Percentiles rank a stretch among this genome's conserved stretches.
phyloP scores from a whole-genome alignment of 2,113 vertebrate species.

The Heterotis niloticus region DNA sequence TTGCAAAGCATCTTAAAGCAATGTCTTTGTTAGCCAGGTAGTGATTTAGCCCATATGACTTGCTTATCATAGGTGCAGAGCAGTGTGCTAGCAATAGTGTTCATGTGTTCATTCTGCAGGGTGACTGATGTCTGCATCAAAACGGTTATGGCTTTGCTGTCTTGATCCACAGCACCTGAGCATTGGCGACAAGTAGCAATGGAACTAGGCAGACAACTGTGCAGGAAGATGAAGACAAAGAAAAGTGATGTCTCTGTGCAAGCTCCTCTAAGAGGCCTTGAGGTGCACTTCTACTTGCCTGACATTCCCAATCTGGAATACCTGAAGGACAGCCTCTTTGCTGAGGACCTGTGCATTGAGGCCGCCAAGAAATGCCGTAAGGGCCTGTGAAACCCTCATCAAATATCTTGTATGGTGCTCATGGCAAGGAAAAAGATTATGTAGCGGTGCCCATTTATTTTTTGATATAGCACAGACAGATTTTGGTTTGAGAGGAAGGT shows the following conservation, averaged over 20 bases:
- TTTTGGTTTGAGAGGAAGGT: too few relatives aligned
- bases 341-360: slow-evolving; percentile 78
- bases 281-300: slow-evolving; percentile 77
- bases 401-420: background rate
- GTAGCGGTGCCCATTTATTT: too few relatives aligned
- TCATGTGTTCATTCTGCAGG: too few relatives aligned
- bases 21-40: background rate
- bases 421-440: background rate
- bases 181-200: slow-evolving; percentile 72
- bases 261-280: slow-evolving; percentile 68
- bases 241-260: slow-evolving; percentile 61
- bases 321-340: slow-evolving; percentile 70
- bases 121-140: background rate
- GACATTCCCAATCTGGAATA: slow-evolving; percentile 67
- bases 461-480: too few relatives aligned
- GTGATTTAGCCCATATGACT: background rate
- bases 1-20: background rate
- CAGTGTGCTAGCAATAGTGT: too few relatives aligned
- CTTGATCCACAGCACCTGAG: slow-evolving; percentile 70
- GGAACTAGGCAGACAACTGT: slow-evolving; percentile 87
- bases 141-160: background rate
- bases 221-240: slow-evolving; percentile 82
- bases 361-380: slow-evolving; percentile 86
- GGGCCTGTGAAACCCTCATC: slow-evolving; percentile 40
- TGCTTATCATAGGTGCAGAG: too few relatives aligned